Evolutionary conservation across 2,113 vertebrate species (phyloP).

Genomic region (Chionomys nivalis): DNA sequence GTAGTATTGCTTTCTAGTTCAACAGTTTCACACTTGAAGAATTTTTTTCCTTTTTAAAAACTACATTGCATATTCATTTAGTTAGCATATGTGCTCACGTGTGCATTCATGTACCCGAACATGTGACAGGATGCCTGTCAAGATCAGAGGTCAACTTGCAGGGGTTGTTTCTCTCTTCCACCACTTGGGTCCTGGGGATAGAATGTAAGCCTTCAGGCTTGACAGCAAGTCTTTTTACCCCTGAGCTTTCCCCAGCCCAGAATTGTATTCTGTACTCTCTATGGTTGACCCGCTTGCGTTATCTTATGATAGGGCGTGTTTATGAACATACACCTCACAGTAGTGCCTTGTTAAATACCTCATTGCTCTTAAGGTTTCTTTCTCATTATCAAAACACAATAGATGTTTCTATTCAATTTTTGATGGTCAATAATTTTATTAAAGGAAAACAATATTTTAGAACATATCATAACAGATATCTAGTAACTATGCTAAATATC

Average conservation of each 20-base stretch:
- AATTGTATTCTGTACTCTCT: neutral
- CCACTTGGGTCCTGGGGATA: neutral
- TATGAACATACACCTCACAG: neutral
- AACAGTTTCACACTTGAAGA: neutral
- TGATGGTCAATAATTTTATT: neutral
- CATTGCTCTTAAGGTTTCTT: neutral
- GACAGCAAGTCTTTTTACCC: neutral
- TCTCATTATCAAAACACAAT: neutral
- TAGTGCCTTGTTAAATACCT: neutral
- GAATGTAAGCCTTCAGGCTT: neutral
- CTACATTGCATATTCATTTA: neutral
- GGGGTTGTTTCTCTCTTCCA: neutral
- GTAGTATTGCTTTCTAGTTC: conserved; percentile 35
- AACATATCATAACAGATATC: neutral
- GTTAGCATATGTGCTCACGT: neutral
- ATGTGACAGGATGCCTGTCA: neutral
- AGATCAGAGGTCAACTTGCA: neutral
- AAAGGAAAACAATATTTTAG: neutral
- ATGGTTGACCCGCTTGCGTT: neutral
- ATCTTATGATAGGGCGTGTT: neutral
- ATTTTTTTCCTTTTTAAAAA: neutral
- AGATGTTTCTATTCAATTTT: neutral
- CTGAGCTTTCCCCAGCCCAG: neutral
- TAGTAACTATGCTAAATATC: neutral
- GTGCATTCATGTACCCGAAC: neutral